Base-by-base conservation (phyloP, 1,140 invertebrate genomes). In the Andrena cerasifolii region DNA sequence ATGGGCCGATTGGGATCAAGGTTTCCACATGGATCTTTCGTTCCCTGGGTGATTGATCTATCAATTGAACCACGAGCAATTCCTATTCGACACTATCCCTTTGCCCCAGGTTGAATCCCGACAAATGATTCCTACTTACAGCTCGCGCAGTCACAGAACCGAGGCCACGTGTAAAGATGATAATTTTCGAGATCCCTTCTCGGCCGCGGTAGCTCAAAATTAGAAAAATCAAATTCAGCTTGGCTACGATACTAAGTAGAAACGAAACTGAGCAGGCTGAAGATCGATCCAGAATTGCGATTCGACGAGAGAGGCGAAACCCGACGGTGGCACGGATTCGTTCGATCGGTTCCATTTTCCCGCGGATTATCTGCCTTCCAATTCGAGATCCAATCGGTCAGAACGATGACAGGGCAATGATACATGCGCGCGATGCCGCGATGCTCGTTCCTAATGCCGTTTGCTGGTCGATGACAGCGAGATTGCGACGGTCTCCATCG, bases 331-430 rank as follows among this genome's bases (percentile, higher is more conserved):
- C 24, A 36, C 21, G 36, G 45, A 65, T 65, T 54, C 28, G 59
- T 53, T 74, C 71, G 61, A 53, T 18, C 71, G 59, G 53, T 21
- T 54, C 33, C 62, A 31, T 45, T 51, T 16, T 16, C 14, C 16
- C 3, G 31, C 12, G 26, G 56, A 71, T 76, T 53, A 77, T 71
- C 26, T 10, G 56, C 31, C 56, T 71, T 71, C 33, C 67, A 70
- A 70, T 77, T 77, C 58, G 45, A 62, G 67, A 71, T 61, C 47
- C 47, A 77, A 77, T 77, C 75, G 75, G 56, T 77, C 67, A 77
- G 31, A 43, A 43, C 66, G 56, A 62, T 77, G 75, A 71, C 75
- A 77, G 56, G 75, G 47, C 40, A 43, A 71, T 71, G 75, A 77
- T 71, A 54, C 67, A 77, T 61, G 43, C 66, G 14, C n/a, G n/a